These are phyloP conservation scores for Rhamphomyia laevipes DNA, from an alignment of 2,888 invertebrate species.

Conservation along the genomic window DNA sequence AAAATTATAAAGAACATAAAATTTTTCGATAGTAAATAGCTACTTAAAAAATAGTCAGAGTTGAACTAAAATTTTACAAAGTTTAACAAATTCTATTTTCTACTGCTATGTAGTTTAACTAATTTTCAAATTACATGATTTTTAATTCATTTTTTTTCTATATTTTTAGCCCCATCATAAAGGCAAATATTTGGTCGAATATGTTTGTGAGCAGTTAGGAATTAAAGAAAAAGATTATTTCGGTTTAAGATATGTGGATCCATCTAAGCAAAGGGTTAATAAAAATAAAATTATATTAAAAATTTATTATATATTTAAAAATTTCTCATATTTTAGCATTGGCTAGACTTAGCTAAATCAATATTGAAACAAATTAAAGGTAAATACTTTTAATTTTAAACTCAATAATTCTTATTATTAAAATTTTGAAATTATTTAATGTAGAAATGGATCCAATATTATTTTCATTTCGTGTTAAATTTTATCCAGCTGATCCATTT, in stretches of 20 bases:
- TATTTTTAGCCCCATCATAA: conserved; percentile 65
- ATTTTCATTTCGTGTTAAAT: conserved; percentile 94
- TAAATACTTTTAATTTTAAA: conserved; percentile 31
- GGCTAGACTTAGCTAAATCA: conserved; percentile 84
- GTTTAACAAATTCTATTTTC: too few species aligned
- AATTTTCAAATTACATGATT: too few species aligned
- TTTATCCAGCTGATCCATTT: conserved; percentile 92
- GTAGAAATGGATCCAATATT: conserved; percentile 82
- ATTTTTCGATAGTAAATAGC: too few species aligned
- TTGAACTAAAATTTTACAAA: too few species aligned
- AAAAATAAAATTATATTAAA: background rate
- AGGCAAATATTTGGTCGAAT: conserved; percentile 79
- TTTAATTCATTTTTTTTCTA: conserved; percentile 2
- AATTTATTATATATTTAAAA: background rate
- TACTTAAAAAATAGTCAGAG: too few species aligned
- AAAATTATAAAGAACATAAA: too few species aligned
- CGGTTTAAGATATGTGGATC: conserved; percentile 84
- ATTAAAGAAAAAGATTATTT: conserved; percentile 90
- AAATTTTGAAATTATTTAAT: conserved; percentile 17
- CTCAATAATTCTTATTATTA: background rate
- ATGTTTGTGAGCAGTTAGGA: conserved; percentile 82
- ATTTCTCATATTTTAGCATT: conserved; percentile 52
- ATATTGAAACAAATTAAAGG: conserved; percentile 88
- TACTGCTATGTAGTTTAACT: too few species aligned
- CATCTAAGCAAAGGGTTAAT: conserved; percentile 75